These are phyloP conservation scores for Euplagia quadripunctaria DNA, from an alignment of 2,888 invertebrate genomes.

Conservation along the genomic window DNA sequence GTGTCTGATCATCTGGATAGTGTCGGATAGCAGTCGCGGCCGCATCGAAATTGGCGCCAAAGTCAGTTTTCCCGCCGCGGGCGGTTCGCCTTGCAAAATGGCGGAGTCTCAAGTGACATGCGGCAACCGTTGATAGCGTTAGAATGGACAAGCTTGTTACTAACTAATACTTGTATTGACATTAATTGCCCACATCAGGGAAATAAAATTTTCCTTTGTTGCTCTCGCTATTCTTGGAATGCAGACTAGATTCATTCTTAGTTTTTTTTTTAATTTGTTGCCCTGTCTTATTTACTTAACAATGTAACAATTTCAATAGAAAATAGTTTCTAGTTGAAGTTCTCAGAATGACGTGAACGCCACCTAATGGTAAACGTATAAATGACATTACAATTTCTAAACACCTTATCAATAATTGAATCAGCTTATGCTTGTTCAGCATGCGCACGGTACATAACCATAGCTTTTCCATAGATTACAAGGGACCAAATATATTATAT, in stretches of 20 bases:
- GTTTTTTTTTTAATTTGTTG: background rate
- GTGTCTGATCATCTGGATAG: slow-evolving; percentile 55
- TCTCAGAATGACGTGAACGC: background rate
- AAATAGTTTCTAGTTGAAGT: background rate
- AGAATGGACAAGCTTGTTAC: slow-evolving; percentile 66
- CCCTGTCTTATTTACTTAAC: background rate
- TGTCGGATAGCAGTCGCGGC: slow-evolving; percentile 66
- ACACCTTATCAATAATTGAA: background rate
- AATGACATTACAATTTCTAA: background rate
- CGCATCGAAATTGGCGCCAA: slow-evolving; percentile 85
- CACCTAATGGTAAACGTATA: background rate
- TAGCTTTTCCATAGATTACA: no score
- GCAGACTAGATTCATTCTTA: background rate
- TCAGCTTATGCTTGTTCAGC: no score
- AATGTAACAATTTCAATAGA: background rate
- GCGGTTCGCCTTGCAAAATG: slow-evolving; percentile 86
- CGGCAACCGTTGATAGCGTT: slow-evolving; percentile 60
- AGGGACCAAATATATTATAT: no score
- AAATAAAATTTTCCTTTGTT: slow-evolving; percentile 20
- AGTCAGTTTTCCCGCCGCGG: slow-evolving; percentile 84
- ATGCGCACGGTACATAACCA: no score
- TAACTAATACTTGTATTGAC: slow-evolving; percentile 28
- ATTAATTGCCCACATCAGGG: slow-evolving; percentile 21
- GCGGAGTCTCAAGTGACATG: slow-evolving; percentile 84
- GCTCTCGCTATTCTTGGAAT: slow-evolving; percentile 22